phyloP scores from a whole-genome alignment of 2,797 vertebrate genomes.

The Characodon lateralis region DNA sequence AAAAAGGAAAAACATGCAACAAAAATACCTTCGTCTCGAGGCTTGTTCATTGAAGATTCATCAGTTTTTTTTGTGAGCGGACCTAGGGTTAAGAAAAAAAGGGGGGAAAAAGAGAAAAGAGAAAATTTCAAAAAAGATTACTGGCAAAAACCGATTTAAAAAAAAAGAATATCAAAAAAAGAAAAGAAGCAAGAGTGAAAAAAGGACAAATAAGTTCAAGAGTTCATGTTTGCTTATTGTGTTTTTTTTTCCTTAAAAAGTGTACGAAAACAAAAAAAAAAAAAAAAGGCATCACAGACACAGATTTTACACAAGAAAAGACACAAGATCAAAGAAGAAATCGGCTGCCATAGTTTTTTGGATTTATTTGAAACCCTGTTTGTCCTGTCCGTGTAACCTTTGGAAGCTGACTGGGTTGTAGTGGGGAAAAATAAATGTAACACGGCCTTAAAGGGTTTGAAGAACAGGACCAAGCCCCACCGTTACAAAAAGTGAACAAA shows the following conservation, averaged over 20 bases:
- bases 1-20: conserved; percentile 88
- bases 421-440: conserved; percentile 42
- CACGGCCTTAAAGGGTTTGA: conserved; percentile 62
- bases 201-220: conserved; percentile 82
- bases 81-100: conserved; percentile 95
- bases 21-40: conserved; percentile 87
- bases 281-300: conserved; percentile 82
- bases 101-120: conserved; percentile 92
- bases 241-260: conserved; percentile 65
- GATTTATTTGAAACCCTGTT: conserved; percentile 46
- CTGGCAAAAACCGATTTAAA: conserved; percentile 78
- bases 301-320: conserved; percentile 83
- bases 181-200: conserved; percentile 85
- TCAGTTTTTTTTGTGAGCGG: conserved; percentile 96
- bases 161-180: conserved; percentile 84
- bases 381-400: conserved; percentile 31
- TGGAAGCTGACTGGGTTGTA: conserved; percentile 19
- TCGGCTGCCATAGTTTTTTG: conserved; percentile 44
- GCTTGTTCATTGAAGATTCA: conserved; percentile 92
- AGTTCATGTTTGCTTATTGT: conserved; percentile 72
- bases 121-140: conserved; percentile 90
- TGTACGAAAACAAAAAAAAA: conserved; percentile 81
- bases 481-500: conserved; percentile 48
- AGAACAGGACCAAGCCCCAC: conserved; percentile 70
- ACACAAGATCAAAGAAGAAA: conserved; percentile 83